phyloP scores from a whole-genome alignment of 1,140 invertebrate species.

The Acyrthosiphon pisum region DNA sequence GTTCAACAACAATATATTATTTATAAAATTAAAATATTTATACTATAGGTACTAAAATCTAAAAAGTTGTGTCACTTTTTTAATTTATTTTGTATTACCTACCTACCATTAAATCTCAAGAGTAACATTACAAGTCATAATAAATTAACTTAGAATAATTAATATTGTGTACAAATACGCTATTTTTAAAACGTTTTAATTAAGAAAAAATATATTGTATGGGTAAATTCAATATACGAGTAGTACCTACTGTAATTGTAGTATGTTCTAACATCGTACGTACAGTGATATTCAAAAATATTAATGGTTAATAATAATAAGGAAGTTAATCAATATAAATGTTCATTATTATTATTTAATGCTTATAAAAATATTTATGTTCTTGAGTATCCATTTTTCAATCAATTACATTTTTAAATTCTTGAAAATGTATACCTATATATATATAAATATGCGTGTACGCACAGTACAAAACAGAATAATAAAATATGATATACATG shows the following conservation, averaged over 20 bases:
- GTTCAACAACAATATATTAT: background rate
- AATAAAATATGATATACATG: background rate
- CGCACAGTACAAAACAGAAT: background rate
- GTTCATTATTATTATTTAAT: background rate
- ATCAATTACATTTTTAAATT: background rate
- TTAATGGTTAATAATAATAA: background rate
- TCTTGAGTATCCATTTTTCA: background rate
- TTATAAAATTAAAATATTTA: conserved; percentile 21
- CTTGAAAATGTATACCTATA: background rate
- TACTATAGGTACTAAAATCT: conserved; percentile 3
- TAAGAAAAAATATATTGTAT: background rate
- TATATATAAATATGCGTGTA: background rate
- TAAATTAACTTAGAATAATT: background rate
- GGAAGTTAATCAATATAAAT: background rate
- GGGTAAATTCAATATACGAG: background rate
- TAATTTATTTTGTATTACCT: background rate
- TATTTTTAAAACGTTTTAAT: background rate
- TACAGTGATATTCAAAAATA: background rate
- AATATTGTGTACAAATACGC: background rate
- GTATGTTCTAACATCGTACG: background rate
- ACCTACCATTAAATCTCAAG: background rate
- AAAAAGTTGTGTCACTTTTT: background rate
- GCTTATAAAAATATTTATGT: background rate
- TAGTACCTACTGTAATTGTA: background rate
- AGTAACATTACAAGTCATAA: background rate